phyloP scores from a whole-genome alignment of 2,888 invertebrate genomes.

The Calliphora vomitoria region DNA sequence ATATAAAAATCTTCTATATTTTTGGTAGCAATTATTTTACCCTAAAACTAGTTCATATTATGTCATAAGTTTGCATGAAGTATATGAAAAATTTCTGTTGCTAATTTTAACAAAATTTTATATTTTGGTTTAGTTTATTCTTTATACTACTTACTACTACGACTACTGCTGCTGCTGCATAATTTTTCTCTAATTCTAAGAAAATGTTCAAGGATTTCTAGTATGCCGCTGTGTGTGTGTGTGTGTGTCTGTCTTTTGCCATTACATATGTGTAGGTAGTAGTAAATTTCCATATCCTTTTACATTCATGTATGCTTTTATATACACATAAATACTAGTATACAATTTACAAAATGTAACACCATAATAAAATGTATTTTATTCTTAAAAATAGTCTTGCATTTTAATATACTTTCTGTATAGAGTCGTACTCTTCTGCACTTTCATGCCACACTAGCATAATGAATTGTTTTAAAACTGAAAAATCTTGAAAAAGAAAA shows the following conservation, averaged over 20 bases:
- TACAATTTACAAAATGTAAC: slow-evolving; percentile 54
- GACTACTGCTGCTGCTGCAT: neutral
- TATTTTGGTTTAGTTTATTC: neutral
- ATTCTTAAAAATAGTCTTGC: slow-evolving; percentile 55
- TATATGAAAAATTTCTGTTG: slow-evolving; percentile 30
- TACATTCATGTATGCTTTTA: slow-evolving; percentile 15
- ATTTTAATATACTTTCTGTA: slow-evolving; percentile 54
- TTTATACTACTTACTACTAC: neutral
- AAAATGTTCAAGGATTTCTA: slow-evolving; percentile 47
- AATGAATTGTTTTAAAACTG: slow-evolving; percentile 37
- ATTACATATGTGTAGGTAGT: neutral
- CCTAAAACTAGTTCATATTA: neutral
- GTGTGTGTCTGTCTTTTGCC: neutral
- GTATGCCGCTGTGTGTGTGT: neutral
- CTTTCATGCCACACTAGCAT: slow-evolving; percentile 6
- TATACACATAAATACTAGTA: slow-evolving; percentile 19
- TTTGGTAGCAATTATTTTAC: neutral
- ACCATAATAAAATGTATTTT: slow-evolving; percentile 65
- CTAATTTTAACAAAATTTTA: slow-evolving; percentile 49
- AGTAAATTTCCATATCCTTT: slow-evolving; percentile 20
- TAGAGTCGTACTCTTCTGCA: neutral
- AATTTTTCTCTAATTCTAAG: slow-evolving; percentile 27
- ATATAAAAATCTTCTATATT: neutral
- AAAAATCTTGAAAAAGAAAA: neutral
- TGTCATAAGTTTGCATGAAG: slow-evolving; percentile 27